Conservation (phyloP, 2,888 invertebrate genomes). For the Caenorhabditis panamensis region DNA sequence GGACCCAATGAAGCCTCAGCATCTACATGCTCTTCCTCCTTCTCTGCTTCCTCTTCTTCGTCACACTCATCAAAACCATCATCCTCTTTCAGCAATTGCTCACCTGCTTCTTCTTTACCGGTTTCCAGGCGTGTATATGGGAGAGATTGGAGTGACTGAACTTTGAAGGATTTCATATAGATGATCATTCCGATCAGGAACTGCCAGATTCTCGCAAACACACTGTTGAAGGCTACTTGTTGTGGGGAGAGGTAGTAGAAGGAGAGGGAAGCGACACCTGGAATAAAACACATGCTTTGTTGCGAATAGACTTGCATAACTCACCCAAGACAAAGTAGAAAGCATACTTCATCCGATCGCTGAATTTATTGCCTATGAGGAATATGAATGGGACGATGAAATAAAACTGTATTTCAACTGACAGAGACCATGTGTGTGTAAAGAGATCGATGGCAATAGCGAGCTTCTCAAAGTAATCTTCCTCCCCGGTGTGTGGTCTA, state of each 20-base stretch:
- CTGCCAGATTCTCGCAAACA: slow-evolving; percentile 63
- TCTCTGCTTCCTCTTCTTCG: slow-evolving; percentile 6
- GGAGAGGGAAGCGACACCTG: slow-evolving; percentile 7
- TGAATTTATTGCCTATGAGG: slow-evolving; percentile 25
- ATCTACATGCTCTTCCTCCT: not conserved
- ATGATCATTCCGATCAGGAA: slow-evolving; percentile 59
- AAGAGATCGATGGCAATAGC: slow-evolving; percentile 61
- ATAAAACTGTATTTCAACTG: slow-evolving; percentile 70
- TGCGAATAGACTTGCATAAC: not conserved
- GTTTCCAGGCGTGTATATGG: slow-evolving; percentile 23
- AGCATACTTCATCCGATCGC: slow-evolving; percentile 8
- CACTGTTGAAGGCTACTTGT: slow-evolving; percentile 51
- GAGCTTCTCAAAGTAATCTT: slow-evolving; percentile 55
- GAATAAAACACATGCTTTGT: not conserved
- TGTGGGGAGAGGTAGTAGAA: slow-evolving; percentile 10
- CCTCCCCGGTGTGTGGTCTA: slow-evolving; percentile 40
- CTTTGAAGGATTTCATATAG: slow-evolving; percentile 8
- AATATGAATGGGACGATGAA: slow-evolving; percentile 64
- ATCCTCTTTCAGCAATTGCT: slow-evolving; percentile 1
- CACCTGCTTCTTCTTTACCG: slow-evolving; percentile 22
- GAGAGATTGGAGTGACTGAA: not conserved
- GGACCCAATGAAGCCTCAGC: slow-evolving; percentile 5
- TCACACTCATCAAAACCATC: slow-evolving; percentile 16
- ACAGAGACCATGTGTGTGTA: slow-evolving; percentile 71
- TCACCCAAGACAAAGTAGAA: slow-evolving; percentile 25